These are phyloP conservation scores for Neosalanx taihuensis DNA, from an alignment of 2,797 vertebrate species.

Conservation along the genomic window DNA sequence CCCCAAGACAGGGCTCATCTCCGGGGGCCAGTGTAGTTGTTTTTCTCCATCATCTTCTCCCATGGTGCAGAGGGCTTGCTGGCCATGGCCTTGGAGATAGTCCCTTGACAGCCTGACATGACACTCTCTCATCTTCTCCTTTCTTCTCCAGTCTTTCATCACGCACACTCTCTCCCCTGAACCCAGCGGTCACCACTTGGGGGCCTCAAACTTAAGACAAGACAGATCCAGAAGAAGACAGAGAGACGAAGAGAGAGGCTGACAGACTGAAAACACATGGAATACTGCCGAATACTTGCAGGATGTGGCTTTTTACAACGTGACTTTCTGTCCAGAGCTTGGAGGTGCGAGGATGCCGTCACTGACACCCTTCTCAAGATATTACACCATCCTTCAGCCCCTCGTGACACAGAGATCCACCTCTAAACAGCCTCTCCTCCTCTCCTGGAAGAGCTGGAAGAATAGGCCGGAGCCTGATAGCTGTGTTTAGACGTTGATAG, in stretches of 20 bases:
- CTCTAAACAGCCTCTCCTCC: constrained; percentile 33
- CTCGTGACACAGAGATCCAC: constrained; percentile 18
- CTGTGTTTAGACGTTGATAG: constrained; percentile 38
- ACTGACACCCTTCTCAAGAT: constrained; percentile 26
- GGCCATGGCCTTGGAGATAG: constrained; percentile 37
- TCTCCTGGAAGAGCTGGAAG: constrained; percentile 9
- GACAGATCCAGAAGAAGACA: neutral
- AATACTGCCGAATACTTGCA: neutral
- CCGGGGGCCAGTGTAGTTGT: constrained; percentile 38
- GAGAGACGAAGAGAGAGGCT: neutral
- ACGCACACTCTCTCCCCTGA: constrained; percentile 36
- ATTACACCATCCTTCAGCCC: constrained; percentile 35
- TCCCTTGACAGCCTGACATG: constrained; percentile 46
- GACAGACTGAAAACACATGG: neutral
- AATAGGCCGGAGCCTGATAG: constrained; percentile 23
- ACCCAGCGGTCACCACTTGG: constrained; percentile 38
- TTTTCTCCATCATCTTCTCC: constrained; percentile 39
- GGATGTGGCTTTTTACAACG: too few relatives aligned
- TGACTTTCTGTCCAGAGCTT: too few relatives aligned
- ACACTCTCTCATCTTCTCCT: constrained; percentile 57
- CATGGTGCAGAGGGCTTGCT: constrained; percentile 47
- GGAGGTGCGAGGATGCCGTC: too few relatives aligned
- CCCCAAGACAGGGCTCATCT: constrained; percentile 50
- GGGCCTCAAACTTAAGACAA: constrained; percentile 31
- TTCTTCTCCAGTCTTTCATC: constrained; percentile 44